Evolutionary conservation across 2,113 vertebrate genomes (phyloP), one percentile per base, ranked within the genome.

Genomic region (Athene cunicularia): DNA sequence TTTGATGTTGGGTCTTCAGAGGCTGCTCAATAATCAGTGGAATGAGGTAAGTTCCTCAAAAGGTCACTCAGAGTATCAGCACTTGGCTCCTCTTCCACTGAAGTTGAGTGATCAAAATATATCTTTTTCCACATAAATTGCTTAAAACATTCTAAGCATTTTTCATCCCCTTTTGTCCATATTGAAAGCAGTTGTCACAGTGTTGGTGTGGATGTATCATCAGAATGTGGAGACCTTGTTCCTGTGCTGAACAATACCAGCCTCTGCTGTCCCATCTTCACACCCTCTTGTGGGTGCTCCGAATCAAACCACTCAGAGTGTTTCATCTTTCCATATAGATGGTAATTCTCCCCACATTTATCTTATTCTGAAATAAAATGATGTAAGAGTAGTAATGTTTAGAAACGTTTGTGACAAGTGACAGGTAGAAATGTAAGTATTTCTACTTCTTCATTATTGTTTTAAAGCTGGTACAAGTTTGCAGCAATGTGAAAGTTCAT

Each of bases 331-430:
- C 60, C 24, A 13, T 23, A 14, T 4, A 21, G 19, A 47, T 10
- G 35, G 5, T 0, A n/a, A 3, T 8, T 11, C 14, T 81, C 18
- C 23, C 56, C 79, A 50, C 1, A 1, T 63, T 60, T 9, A 8
- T 0, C 22, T 30, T 56, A 11, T 35, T 43, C 80, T 64, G 79
- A 67, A 60, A 74, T 20, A 41, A 74, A 50, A 45, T 45, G 7
- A 41, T 80, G 23, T 9, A 28, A 21, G 13, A 58, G 14, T 3
- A 35, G 43, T 5, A 14, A n/a, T 19, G 67, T 28, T 66, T 32
- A 80, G 92, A 87, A 76, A 33, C 59, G 49, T 66, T 43, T 14
- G 76, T 91, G 93, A 32, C 59, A 37, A 90, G 72, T 6, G 59
- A 35, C 45, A 58, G 43, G 59, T 19, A 30, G 80, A 77, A 89